Evolutionary conservation across 2,797 vertebrate genomes (phyloP), one percentile per base, ranked within the genome.

Genomic region (Brotula barbata): DNA sequence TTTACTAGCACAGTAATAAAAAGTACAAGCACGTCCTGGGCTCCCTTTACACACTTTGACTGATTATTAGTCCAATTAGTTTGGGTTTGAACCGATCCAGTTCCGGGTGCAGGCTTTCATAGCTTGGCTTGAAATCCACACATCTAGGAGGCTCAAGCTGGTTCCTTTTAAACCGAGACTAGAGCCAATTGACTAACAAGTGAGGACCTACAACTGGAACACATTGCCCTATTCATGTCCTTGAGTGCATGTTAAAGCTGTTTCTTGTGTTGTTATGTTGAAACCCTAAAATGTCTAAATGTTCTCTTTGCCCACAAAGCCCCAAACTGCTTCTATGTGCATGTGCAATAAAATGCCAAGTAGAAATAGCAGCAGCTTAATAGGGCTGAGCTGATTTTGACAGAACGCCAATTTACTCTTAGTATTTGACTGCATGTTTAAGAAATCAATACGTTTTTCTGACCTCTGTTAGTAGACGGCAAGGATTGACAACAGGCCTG

Each of bases 81-180:
- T 50, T n/a, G n/a, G n/a, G n/a, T 58, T 48, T 72, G 42, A 73
- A 57, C 43, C 2, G 12, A 59, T 60, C 42, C 64, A 81, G 63
- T 66, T 66, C 40, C 40, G 45, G 5, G 6, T 43, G 28, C 63
- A 54, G 50, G 40, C 58, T 65, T 64, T 57, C 50, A 67, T 53
- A 34, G 22, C 1, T 72, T 69, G 64, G 47, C 58, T 1, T 3
- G 25, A 44, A 23, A 59, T 37, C 50, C 1, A 10, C 41, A 44
- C 49, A 51, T 42, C 33, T 43, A 66, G 37, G 49, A 82, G 45
- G 73, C 34, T 23, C 64, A 77, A 61, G 71, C 53, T 84, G 81
- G 48, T 84, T 79, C 42, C 49, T 78, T 73, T 85, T 75, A 85
- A 78, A 73, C 47, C 20, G 13, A 69, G 55, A 78, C 82, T 85